A percentile compares a stretch with the other conserved stretches of the same genome.
Evolutionary conservation across 2,888 invertebrate genomes (phyloP).

Genomic region (Tachystola acroxantha): DNA sequence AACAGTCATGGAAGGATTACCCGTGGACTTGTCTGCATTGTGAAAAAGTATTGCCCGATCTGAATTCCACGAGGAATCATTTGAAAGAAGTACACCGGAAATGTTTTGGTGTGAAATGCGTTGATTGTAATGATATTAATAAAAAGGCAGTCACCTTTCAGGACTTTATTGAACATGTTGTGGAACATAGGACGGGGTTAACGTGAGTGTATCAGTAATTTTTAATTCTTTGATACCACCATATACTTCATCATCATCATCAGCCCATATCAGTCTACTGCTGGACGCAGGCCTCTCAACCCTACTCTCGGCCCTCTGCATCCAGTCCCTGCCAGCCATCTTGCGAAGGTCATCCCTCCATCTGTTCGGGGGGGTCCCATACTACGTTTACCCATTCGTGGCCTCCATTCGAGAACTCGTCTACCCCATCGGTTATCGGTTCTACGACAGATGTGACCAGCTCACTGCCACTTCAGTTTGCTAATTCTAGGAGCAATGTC

Average conservation of each 20-base stretch:
- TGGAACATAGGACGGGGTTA: neutral
- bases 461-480: no score
- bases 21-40: constrained; percentile 2
- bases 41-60: neutral
- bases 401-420: no score
- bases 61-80: neutral
- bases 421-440: no score
- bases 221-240: neutral
- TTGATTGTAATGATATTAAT: neutral
- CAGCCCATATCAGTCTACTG: no score
- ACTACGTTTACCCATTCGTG: no score
- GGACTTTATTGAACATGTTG: neutral
- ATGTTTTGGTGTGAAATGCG: neutral
- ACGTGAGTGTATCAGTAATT: neutral
- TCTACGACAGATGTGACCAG: no score
- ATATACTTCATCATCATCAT: neutral
- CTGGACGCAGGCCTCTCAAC: no score
- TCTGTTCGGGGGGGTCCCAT: no score
- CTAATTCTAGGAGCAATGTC: no score
- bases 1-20: constrained; percentile 1
- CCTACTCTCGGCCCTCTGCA: no score
- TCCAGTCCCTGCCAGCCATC: no score
- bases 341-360: no score
- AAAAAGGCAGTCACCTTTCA: neutral
- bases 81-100: neutral